Evolutionary conservation across 92 coral and sea anemone species (phyloP).

Genomic region (Actinostola sp.): DNA sequence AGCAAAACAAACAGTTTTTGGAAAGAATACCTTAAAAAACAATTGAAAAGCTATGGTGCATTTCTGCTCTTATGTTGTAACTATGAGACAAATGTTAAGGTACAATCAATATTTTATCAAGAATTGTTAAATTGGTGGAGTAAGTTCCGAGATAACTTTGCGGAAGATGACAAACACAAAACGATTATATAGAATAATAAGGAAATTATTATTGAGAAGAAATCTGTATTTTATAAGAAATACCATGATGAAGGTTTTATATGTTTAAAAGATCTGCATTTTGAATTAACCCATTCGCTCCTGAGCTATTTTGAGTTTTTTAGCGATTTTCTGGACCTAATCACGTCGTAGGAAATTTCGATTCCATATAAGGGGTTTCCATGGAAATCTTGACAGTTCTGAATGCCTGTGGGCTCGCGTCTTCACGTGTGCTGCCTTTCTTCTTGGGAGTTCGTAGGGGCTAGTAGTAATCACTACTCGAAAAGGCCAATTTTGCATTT

Average conservation of each 20-base stretch:
- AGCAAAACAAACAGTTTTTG: constrained; percentile 28
- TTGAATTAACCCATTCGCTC: no score
- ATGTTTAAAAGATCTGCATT: neutral
- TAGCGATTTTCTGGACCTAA: no score
- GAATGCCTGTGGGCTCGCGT: no score
- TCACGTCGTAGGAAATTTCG: no score
- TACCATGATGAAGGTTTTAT: neutral
- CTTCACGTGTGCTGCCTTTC: no score
- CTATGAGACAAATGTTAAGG: constrained; percentile 17
- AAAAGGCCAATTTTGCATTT: no score
- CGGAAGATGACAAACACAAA: neutral
- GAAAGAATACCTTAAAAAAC: constrained; percentile 28
- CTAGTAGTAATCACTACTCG: no score
- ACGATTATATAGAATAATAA: neutral
- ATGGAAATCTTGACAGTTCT: no score
- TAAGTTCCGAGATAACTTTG: neutral
- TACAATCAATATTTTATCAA: neutral
- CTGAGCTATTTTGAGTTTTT: no score
- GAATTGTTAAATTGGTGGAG: constrained; percentile 13
- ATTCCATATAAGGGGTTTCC: no score
- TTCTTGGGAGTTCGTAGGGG: no score
- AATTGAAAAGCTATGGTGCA: constrained; percentile 39
- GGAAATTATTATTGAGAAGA: neutral
- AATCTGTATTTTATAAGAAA: neutral
- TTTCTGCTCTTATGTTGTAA: constrained; percentile 35